A percentile compares a stretch with the other conserved stretches of the same genome.
These are phyloP conservation scores for Otus sunia DNA, from an alignment of 2,113 vertebrate genomes.

Conservation along the genomic window DNA sequence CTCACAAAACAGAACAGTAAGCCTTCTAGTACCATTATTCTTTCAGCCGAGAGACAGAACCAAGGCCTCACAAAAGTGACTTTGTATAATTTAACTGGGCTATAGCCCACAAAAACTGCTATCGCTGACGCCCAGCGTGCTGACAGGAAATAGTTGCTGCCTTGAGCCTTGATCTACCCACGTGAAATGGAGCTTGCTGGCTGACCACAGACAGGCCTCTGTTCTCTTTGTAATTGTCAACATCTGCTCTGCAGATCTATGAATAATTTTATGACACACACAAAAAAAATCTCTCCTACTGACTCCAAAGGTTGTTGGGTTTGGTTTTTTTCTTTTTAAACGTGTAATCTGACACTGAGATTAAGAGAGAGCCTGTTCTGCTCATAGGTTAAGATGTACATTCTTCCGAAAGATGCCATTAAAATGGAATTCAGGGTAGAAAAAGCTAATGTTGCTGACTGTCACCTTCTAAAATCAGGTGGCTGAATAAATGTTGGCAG, in stretches of 20 bases:
- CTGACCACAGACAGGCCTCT: slow-evolving; percentile 67
- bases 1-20: background rate
- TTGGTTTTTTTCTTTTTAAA: background rate
- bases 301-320: background rate
- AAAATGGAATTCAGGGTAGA: background rate
- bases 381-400: background rate
- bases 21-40: background rate
- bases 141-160: slow-evolving; percentile 70
- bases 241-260: slow-evolving; percentile 69
- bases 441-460: background rate
- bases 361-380: background rate
- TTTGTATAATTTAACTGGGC: slow-evolving; percentile 32
- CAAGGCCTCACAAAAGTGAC: slow-evolving; percentile 62
- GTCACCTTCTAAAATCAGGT: background rate
- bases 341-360: background rate
- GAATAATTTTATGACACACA: slow-evolving; percentile 52
- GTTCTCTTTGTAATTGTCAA: slow-evolving; percentile 64
- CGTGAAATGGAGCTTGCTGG: slow-evolving; percentile 51
- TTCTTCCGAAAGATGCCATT: background rate
- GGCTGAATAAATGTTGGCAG: background rate
- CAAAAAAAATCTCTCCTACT: background rate
- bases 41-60: background rate
- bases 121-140: slow-evolving; percentile 5
- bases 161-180: slow-evolving; percentile 70
- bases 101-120: slow-evolving; percentile 38